phyloP scores from a whole-genome alignment of 2,113 vertebrate species.

The Andinoacara biseriatus region DNA sequence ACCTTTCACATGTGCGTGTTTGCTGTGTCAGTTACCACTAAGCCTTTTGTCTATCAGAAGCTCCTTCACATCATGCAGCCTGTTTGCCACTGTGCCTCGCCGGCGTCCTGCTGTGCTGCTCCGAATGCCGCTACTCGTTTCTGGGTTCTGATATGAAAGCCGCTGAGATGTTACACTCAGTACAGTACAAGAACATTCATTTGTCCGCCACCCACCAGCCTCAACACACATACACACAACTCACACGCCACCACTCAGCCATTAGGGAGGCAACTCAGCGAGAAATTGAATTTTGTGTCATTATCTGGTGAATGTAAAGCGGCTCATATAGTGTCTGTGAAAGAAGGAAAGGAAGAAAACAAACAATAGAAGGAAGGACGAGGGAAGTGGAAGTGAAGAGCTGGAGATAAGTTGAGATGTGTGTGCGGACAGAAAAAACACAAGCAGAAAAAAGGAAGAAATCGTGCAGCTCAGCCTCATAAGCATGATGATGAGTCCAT shows the following conservation, averaged over 20 bases:
- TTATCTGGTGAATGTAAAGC: conserved; percentile 73
- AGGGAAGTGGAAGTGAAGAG: conserved; percentile 11
- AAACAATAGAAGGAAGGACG: conserved; percentile 1
- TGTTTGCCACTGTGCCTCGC: neutral
- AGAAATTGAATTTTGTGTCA: conserved; percentile 77
- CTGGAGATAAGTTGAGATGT: conserved; percentile 25
- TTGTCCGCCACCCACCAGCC: neutral
- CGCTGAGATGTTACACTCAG: neutral
- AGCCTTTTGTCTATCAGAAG: neutral
- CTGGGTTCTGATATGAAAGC: neutral
- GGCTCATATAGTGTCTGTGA: conserved; percentile 25
- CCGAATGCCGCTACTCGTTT: neutral
- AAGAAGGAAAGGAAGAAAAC: conserved; percentile 31
- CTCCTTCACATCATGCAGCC: neutral
- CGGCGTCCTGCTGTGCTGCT: neutral
- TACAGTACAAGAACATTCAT: neutral
- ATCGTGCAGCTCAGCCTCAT: conserved; percentile 44
- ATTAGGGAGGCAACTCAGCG: conserved; percentile 72
- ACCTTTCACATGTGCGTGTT: neutral
- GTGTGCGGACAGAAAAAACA: conserved; percentile 37
- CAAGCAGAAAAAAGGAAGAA: neutral
- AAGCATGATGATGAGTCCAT: conserved; percentile 35
- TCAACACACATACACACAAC: neutral
- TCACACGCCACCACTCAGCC: conserved; percentile 34
- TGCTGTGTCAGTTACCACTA: neutral